These are phyloP conservation scores for Urophycis tenuis DNA, from an alignment of 2,797 vertebrate genomes.

Conservation along the genomic window DNA sequence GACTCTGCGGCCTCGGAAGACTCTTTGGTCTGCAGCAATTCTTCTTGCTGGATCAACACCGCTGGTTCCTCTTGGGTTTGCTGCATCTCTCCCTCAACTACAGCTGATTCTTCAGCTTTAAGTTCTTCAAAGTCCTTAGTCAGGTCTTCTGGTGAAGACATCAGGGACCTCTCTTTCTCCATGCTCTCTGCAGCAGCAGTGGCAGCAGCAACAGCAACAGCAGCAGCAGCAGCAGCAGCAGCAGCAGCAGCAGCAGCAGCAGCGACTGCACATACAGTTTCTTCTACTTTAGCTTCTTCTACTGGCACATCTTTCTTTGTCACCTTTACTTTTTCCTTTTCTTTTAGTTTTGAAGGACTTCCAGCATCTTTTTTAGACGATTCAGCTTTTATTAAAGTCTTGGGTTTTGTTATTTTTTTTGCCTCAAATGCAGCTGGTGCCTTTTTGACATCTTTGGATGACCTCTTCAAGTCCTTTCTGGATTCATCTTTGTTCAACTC, in stretches of 20 bases:
- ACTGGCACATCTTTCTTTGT: slow-evolving; percentile 74
- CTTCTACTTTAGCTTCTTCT: slow-evolving; percentile 19
- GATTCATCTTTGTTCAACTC: slow-evolving; percentile 80
- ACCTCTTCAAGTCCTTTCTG: slow-evolving; percentile 82
- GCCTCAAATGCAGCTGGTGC: slow-evolving; percentile 61
- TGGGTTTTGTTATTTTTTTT: slow-evolving; percentile 82
- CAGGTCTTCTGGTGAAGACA: slow-evolving; percentile 96
- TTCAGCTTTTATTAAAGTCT: slow-evolving; percentile 81
- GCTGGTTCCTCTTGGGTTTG: slow-evolving; percentile 62
- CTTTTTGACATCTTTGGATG: slow-evolving; percentile 83
- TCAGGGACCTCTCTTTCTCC: slow-evolving; percentile 79
- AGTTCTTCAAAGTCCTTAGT: slow-evolving; percentile 95
- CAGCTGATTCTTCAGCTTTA: slow-evolving; percentile 76
- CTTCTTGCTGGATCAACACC: slow-evolving; percentile 63
- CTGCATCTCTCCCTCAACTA: slow-evolving; percentile 69
- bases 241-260: slow-evolving; percentile 32
- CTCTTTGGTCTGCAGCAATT: slow-evolving; percentile 76
- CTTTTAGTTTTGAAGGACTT: slow-evolving; percentile 77
- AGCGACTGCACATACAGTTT: slow-evolving; percentile 30
- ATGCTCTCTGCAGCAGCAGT: slow-evolving; percentile 58
- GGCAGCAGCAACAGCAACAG: slow-evolving; percentile 30
- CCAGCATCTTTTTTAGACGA: slow-evolving; percentile 74
- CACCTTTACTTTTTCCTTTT: slow-evolving; percentile 81
- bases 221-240: no score
- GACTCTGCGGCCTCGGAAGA: slow-evolving; percentile 79